Percentiles rank a stretch among this genome's conserved stretches.
Evolutionary conservation across 2,888 invertebrate species (phyloP).

Genomic region (Stictocephala bisonia): DNA sequence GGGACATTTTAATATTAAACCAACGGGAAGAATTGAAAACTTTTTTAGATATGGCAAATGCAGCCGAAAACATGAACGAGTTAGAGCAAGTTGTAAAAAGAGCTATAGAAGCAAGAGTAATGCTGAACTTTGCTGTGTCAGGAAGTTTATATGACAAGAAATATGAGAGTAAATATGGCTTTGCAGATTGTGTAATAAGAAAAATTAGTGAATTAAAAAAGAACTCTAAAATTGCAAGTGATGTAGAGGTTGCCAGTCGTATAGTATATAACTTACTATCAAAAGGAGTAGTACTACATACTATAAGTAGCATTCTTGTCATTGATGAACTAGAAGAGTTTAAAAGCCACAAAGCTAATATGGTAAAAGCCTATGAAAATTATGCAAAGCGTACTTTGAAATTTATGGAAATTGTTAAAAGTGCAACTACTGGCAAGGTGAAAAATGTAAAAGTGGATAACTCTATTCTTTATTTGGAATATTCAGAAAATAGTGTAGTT

Average conservation of each 20-base stretch:
- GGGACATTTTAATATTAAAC: neutral
- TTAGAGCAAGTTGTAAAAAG: slow-evolving; percentile 14
- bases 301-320: slow-evolving; percentile 3
- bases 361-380: slow-evolving; percentile 13
- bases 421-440: slow-evolving; percentile 22
- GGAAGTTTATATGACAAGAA: neutral
- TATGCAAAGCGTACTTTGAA: slow-evolving; percentile 2
- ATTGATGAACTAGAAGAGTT: neutral
- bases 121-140: slow-evolving; percentile 2
- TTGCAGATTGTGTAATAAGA: slow-evolving; percentile 19
- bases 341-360: slow-evolving; percentile 14
- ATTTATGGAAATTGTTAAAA: slow-evolving; percentile 19
- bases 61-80: slow-evolving; percentile 7
- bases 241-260: slow-evolving; percentile 14
- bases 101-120: slow-evolving; percentile 16
- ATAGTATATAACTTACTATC: neutral
- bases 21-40: slow-evolving; percentile 5
- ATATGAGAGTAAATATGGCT: neutral
- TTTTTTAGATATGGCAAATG: slow-evolving; percentile 14
- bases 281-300: slow-evolving; percentile 20
- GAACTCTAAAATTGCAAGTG: too few relatives aligned
- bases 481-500: neutral
- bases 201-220: slow-evolving; percentile 30
- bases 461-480: slow-evolving; percentile 1
- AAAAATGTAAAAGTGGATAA: slow-evolving; percentile 21